Conservation (phyloP, 1,140 invertebrate species). For the Neodiprion fabricii region DNA sequence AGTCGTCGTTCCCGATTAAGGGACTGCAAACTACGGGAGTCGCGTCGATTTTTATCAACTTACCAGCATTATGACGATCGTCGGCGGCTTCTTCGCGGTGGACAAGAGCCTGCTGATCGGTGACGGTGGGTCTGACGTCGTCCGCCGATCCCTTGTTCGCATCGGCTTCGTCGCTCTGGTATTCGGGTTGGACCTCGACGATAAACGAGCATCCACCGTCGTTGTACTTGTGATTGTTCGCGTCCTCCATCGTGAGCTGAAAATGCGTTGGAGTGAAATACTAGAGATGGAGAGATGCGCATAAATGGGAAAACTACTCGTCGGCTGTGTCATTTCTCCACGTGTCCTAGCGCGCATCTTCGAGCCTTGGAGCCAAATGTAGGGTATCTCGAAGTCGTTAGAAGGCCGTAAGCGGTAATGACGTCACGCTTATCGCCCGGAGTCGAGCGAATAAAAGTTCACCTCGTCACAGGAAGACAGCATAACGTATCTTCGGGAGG, state of each 20-base stretch:
- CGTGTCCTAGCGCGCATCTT: too few species aligned
- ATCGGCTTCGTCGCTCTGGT: conserved; percentile 42
- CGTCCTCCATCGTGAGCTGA: conserved; percentile 55
- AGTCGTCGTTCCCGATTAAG: conserved; percentile 1
- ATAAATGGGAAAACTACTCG: too few species aligned
- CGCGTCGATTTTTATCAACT: neutral
- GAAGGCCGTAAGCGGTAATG: neutral
- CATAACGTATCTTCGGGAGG: too few species aligned
- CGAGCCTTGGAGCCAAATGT: neutral
- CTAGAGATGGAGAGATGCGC: too few species aligned
- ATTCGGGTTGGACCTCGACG: conserved; percentile 68
- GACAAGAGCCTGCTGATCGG: conserved; percentile 65
- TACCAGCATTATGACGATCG: conserved; percentile 31
- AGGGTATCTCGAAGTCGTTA: neutral
- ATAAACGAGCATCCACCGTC: conserved; percentile 80
- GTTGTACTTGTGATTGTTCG: conserved; percentile 46
- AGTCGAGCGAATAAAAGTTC: neutral
- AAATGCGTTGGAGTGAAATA: conserved; percentile 13
- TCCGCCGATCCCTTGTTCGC: conserved; percentile 43
- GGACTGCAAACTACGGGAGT: neutral
- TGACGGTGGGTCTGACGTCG: conserved; percentile 43
- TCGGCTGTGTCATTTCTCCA: too few species aligned
- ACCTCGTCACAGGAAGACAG: neutral
- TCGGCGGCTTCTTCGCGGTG: conserved; percentile 59
- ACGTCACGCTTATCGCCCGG: neutral